A percentile compares a stretch with the other conserved stretches of the same genome.
Evolutionary conservation across 92 coral and sea anemone species (phyloP).

Genomic region (Actinernus sp.): DNA sequence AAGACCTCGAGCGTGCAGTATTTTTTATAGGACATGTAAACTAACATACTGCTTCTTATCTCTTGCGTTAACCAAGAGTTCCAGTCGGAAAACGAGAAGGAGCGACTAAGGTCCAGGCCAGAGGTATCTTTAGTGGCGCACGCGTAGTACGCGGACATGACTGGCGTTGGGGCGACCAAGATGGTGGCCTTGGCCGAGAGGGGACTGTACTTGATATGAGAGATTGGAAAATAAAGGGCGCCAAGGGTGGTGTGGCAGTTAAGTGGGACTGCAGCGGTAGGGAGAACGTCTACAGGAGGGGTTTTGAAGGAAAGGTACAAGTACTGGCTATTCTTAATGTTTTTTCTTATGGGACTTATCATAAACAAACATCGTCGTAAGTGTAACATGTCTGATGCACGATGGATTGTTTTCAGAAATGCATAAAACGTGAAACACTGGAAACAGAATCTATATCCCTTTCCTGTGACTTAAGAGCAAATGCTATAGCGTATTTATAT

Average conservation of each 20-base stretch:
- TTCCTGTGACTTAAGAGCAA: too few species aligned
- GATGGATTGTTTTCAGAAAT: too few species aligned
- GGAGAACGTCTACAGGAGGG: constrained; percentile 55
- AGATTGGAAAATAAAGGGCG: constrained; percentile 22
- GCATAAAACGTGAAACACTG: too few species aligned
- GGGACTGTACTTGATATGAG: constrained; percentile 50
- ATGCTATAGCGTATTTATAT: too few species aligned
- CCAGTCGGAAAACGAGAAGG: constrained; percentile 65
- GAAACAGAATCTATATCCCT: too few species aligned
- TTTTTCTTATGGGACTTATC: too few species aligned
- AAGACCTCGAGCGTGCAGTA: too few species aligned
- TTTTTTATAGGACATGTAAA: too few species aligned
- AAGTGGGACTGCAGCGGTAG: constrained; percentile 46
- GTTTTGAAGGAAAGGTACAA: constrained; percentile 64
- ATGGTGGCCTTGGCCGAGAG: constrained; percentile 46
- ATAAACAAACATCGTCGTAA: too few species aligned
- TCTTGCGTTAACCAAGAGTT: constrained; percentile 8
- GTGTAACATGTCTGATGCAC: too few species aligned
- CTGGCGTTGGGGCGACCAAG: constrained; percentile 64
- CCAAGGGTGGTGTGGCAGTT: constrained; percentile 50
- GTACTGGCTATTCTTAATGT: too few species aligned
- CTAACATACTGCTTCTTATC: too few species aligned
- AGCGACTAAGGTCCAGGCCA: constrained; percentile 49
- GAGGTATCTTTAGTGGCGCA: constrained; percentile 71
- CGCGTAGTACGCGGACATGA: constrained; percentile 65